Evolutionary conservation across 2,797 vertebrate species (phyloP).

Genomic region (Sternotherus odoratus): DNA sequence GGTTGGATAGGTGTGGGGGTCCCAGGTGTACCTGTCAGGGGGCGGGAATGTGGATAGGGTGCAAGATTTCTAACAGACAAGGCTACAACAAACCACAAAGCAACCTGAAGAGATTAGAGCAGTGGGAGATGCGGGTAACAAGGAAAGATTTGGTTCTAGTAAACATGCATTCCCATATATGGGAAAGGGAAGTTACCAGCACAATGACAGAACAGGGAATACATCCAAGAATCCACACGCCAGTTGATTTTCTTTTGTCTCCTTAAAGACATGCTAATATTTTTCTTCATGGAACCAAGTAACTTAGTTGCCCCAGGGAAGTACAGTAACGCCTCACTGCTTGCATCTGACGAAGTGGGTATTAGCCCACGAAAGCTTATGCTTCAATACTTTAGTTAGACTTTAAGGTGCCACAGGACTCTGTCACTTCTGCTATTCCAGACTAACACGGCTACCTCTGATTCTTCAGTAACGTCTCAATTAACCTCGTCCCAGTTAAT

Average conservation of each 20-base stretch:
- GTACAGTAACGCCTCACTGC: no score
- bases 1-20: no score
- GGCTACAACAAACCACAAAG: fast-evolving
- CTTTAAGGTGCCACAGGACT: no score
- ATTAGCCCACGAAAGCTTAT: no score
- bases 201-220: not conserved
- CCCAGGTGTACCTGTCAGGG: no score
- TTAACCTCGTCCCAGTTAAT: no score
- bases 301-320: not conserved
- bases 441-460: no score
- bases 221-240: not conserved
- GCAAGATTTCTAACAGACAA: not conserved
- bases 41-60: no score
- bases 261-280: not conserved
- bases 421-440: no score
- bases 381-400: no score
- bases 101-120: fast-evolving
- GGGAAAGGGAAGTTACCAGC: not conserved
- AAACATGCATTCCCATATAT: not conserved
- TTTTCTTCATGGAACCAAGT: not conserved
- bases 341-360: no score
- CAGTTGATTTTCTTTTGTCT: not conserved
- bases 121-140: not conserved
- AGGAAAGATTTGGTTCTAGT: not conserved
- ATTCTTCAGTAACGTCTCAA: no score